These are phyloP conservation scores for Deroptyus accipitrinus DNA, from an alignment of 2,113 vertebrate genomes.

Conservation along the genomic window DNA sequence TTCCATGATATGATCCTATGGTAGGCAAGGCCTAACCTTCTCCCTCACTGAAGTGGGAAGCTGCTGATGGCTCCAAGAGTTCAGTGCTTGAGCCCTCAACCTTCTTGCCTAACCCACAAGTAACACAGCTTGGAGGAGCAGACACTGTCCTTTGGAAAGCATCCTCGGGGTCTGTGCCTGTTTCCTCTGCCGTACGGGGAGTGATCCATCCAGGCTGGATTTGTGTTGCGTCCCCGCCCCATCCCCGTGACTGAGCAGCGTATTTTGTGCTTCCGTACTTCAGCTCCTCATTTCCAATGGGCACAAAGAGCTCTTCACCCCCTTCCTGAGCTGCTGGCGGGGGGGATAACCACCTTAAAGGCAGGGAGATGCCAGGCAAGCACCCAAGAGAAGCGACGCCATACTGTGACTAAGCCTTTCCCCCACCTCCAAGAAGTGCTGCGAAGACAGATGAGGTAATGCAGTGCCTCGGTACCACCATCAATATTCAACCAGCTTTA, in stretches of 20 bases:
- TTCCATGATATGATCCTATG: not conserved
- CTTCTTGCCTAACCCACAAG: not conserved
- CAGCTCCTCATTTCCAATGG: not conserved
- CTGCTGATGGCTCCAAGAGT: not conserved
- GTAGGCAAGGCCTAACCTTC: not conserved
- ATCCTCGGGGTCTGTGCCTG: not conserved
- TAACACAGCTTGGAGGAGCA: not conserved
- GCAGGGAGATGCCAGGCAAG: not conserved
- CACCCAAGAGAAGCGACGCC: not conserved
- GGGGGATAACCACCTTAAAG: rapidly evolving
- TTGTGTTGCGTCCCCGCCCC: not conserved
- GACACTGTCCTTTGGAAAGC: not conserved
- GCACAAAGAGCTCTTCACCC: not conserved
- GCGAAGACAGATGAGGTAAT: slow-evolving; percentile 19
- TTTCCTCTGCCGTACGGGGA: not conserved
- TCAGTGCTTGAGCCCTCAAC: not conserved
- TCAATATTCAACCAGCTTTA: slow-evolving; percentile 42
- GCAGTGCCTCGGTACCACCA: not conserved
- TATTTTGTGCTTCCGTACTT: not conserved
- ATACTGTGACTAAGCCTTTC: slow-evolving; percentile 27
- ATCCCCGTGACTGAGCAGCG: not conserved
- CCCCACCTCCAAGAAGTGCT: not conserved
- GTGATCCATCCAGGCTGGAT: not conserved
- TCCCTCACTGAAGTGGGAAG: not conserved
- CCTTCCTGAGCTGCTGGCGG: not conserved